These are phyloP conservation scores for Zonitis immaculata DNA, from an alignment of 2,888 invertebrate genomes.

Conservation along the genomic window DNA sequence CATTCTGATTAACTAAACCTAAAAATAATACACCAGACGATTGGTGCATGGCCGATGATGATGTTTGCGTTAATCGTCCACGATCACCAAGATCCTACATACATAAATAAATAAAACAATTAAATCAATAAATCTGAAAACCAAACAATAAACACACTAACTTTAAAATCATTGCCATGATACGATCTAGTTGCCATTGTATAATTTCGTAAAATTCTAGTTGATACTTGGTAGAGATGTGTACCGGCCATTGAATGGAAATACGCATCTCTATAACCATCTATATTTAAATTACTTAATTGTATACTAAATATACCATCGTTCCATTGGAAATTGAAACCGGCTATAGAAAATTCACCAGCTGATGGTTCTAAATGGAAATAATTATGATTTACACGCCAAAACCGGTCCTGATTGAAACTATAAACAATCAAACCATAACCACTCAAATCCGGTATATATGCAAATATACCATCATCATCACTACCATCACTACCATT, in stretches of 20 bases:
- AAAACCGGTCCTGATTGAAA: slow-evolving; percentile 49
- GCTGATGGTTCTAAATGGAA: slow-evolving; percentile 67
- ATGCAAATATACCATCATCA: slow-evolving; percentile 71
- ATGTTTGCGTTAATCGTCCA: slow-evolving; percentile 62
- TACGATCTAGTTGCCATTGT: slow-evolving; percentile 52
- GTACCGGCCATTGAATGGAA: slow-evolving; percentile 76
- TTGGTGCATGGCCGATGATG: slow-evolving; percentile 63
- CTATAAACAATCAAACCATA: slow-evolving; percentile 57
- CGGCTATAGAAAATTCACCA: slow-evolving; percentile 64
- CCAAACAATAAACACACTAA: slow-evolving; percentile 18
- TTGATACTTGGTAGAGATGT: slow-evolving; percentile 67
- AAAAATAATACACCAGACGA: slow-evolving; percentile 62
- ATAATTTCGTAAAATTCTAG: slow-evolving; percentile 56
- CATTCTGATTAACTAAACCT: slow-evolving; percentile 65
- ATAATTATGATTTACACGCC: slow-evolving; percentile 67
- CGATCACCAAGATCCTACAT: slow-evolving; percentile 58
- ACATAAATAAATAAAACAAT: slow-evolving; percentile 1
- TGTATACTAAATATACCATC: slow-evolving; percentile 75
- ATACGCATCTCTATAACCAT: slow-evolving; percentile 60
- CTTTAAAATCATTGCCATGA: slow-evolving; percentile 54
- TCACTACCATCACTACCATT: too few relatives aligned
- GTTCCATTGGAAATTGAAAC: slow-evolving; percentile 70
- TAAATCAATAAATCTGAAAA: too few relatives aligned
- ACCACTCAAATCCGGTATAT: slow-evolving; percentile 63
- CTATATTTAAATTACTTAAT: slow-evolving; percentile 51